These are phyloP conservation scores for Microplitis demolitor DNA, from an alignment of 1,140 invertebrate species.

Conservation along the genomic window DNA sequence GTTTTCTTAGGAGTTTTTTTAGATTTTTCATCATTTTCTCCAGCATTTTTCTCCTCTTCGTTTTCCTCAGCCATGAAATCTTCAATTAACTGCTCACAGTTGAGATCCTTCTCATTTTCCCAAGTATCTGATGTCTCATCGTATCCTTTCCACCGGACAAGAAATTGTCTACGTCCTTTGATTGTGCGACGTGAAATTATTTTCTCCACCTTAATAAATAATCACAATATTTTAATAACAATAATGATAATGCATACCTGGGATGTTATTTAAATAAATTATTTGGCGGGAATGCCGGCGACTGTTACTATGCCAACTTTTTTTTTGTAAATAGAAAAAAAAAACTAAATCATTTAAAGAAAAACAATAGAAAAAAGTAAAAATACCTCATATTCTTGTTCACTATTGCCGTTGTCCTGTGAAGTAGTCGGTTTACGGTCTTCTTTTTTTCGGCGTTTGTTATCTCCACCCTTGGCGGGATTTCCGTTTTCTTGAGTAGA, in stretches of 20 bases:
- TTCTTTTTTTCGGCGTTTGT: conserved; percentile 46
- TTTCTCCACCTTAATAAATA: conserved; percentile 66
- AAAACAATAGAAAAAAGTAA: background rate
- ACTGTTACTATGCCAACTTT: conserved; percentile 5
- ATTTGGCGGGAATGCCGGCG: background rate
- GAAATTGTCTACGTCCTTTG: conserved; percentile 72
- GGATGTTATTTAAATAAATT: background rate
- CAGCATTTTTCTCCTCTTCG: conserved; percentile 20
- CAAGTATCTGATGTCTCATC: conserved; percentile 75
- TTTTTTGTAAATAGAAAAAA: background rate
- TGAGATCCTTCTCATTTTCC: conserved; percentile 78
- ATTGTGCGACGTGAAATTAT: conserved; percentile 72
- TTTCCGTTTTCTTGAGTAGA: conserved; percentile 41
- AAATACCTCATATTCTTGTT: conserved; percentile 52
- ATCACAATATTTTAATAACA: background rate
- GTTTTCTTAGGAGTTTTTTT: conserved; percentile 24
- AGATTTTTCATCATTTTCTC: background rate
- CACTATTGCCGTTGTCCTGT: conserved; percentile 28
- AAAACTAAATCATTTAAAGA: background rate
- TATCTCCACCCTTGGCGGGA: conserved; percentile 26
- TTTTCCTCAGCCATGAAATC: conserved; percentile 63
- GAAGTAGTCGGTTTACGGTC: conserved; percentile 35
- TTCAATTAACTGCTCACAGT: conserved; percentile 70
- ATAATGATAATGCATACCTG: background rate
- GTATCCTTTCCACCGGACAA: conserved; percentile 85